phyloP scores from a whole-genome alignment of 2,797 vertebrate species.

The Pangasius djambal region DNA sequence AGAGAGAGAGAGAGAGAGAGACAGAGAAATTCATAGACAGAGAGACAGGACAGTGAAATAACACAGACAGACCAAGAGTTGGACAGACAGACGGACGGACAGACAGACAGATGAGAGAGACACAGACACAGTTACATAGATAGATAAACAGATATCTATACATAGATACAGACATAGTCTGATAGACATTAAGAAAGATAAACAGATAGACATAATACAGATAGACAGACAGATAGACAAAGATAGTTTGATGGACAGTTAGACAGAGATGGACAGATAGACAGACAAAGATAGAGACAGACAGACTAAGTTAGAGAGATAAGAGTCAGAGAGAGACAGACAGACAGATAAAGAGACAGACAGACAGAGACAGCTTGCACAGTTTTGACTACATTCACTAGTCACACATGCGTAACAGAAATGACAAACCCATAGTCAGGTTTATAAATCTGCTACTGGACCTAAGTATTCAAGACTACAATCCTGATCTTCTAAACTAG shows the following conservation, averaged over 20 bases:
- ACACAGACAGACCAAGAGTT: background rate
- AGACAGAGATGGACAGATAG: background rate
- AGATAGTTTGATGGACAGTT: background rate
- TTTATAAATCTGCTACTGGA: background rate
- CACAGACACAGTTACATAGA: too few species aligned
- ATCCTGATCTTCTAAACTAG: background rate
- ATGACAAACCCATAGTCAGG: background rate
- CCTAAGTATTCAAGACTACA: background rate
- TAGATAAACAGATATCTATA: background rate
- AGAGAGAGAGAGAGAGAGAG: background rate
- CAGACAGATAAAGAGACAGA: background rate
- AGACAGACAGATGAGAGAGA: background rate
- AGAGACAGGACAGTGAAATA: background rate
- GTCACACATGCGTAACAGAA: background rate
- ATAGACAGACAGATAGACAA: background rate
- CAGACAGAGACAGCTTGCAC: background rate
- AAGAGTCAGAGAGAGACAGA: background rate
- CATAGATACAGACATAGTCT: background rate
- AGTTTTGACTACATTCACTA: background rate
- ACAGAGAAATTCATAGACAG: too few species aligned
- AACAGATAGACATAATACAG: background rate
- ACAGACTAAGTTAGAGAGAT: background rate
- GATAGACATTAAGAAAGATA: background rate
- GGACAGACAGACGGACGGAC: too few species aligned
- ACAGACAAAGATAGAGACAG: background rate